These are phyloP conservation scores for Podarcis raffonei DNA, from an alignment of 2,113 vertebrate species.

Conservation along the genomic window DNA sequence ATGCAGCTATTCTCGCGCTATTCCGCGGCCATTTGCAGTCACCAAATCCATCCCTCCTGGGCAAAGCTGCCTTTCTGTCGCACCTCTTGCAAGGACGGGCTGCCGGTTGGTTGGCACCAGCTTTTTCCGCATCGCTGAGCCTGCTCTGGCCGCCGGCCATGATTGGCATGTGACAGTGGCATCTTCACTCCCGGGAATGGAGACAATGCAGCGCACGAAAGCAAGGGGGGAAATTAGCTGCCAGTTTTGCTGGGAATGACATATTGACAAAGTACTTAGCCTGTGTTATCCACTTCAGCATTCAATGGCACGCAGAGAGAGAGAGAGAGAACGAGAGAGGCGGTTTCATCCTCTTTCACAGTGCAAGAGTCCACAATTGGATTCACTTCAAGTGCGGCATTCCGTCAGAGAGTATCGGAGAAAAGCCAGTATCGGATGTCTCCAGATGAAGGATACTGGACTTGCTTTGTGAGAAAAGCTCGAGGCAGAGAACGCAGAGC, in stretches of 20 bases:
- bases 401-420: constrained; percentile 7
- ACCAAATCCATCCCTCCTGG: not conserved
- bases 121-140: constrained; percentile 1
- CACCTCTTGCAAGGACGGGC: not conserved
- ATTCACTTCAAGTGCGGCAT: constrained; percentile 28
- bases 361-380: not conserved
- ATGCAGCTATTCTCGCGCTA: not conserved
- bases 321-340: no score
- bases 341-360: constrained; percentile 25
- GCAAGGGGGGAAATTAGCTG: constrained; percentile 39
- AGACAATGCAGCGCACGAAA: not conserved
- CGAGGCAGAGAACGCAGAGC: constrained; percentile 55
- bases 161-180: not conserved
- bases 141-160: not conserved
- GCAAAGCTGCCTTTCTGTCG: not conserved
- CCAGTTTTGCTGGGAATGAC: constrained; percentile 27
- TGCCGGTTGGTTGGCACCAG: not conserved
- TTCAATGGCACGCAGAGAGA: constrained; percentile 13
- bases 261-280: constrained; percentile 31
- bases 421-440: constrained; percentile 49
- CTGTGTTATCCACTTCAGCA: not conserved
- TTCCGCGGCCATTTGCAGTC: not conserved
- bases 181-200: not conserved
- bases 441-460: constrained; percentile 40
- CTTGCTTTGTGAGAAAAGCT: constrained; percentile 41